phyloP scores from a whole-genome alignment of 2,797 vertebrate genomes.

The Rhabdophis nuchalis region DNA sequence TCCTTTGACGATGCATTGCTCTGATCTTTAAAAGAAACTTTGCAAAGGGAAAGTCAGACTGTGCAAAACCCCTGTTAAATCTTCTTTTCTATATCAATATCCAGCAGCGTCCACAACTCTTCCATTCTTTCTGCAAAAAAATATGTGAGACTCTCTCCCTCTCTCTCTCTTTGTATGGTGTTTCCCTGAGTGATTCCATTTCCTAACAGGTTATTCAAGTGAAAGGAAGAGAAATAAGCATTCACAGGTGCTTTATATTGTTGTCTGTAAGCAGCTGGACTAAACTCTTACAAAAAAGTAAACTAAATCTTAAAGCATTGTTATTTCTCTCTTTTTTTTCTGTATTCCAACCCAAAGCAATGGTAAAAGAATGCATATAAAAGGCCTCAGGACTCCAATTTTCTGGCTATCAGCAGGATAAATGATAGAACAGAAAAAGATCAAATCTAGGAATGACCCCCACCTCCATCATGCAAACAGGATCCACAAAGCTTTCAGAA shows the following conservation, averaged over 20 bases:
- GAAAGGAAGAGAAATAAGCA: conserved; percentile 40
- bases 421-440: neutral
- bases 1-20: conserved; percentile 44
- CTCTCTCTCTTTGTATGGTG: conserved; percentile 46
- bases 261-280: conserved; percentile 49
- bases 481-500: neutral
- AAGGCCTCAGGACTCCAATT: neutral
- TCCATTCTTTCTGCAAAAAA: conserved; percentile 24
- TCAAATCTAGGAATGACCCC: neutral
- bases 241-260: conserved; percentile 6
- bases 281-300: neutral
- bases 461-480: neutral
- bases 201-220: conserved; percentile 48
- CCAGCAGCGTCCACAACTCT: conserved; percentile 49
- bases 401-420: neutral
- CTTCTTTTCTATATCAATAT: conserved; percentile 45
- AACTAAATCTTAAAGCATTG: conserved; percentile 29
- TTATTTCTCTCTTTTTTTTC: neutral
- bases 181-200: conserved; percentile 48
- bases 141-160: conserved; percentile 50
- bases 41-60: conserved; percentile 7
- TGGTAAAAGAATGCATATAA: neutral
- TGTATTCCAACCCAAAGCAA: neutral
- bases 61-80: conserved; percentile 16
- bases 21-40: conserved; percentile 44